Evolutionary conservation across 2,888 invertebrate genomes (phyloP).

Genomic region (Ormyrus rosae): DNA sequence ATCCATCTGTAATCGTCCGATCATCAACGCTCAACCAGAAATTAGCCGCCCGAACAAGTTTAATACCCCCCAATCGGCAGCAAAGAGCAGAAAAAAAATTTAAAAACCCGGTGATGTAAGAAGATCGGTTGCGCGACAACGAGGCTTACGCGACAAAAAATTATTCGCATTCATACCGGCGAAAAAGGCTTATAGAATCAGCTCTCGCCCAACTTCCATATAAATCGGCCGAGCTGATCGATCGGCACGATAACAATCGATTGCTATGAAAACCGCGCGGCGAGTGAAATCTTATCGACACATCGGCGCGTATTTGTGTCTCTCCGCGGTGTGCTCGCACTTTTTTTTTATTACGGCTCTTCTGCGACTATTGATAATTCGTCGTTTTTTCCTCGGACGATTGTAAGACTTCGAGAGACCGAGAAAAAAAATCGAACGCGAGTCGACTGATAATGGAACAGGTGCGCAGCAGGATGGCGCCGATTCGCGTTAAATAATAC

Average conservation of each 20-base stretch:
- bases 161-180: slow-evolving; percentile 24
- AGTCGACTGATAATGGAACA: not conserved
- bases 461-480: slow-evolving; percentile 8
- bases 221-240: slow-evolving; percentile 5
- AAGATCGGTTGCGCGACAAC: slow-evolving; percentile 23
- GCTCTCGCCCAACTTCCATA: not conserved
- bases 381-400: too few relatives aligned
- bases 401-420: too few relatives aligned
- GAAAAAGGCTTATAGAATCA: slow-evolving; percentile 10
- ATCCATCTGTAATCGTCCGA: slow-evolving; percentile 4
- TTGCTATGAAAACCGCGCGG: not conserved
- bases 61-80: not conserved
- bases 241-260: slow-evolving; percentile 43
- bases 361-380: too few relatives aligned
- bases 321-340: not conserved
- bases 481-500: slow-evolving; percentile 1
- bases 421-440: too few relatives aligned
- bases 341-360: too few relatives aligned
- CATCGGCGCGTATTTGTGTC: not conserved
- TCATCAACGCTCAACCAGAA: not conserved
- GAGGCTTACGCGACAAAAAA: slow-evolving; percentile 31
- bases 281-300: slow-evolving; percentile 22
- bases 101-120: slow-evolving; percentile 22
- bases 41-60: not conserved
- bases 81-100: not conserved